Evolutionary conservation across 2,888 invertebrate species (phyloP), one percentile per base, ranked within the genome.

Genomic region (Caenorhabditis sp.): DNA sequence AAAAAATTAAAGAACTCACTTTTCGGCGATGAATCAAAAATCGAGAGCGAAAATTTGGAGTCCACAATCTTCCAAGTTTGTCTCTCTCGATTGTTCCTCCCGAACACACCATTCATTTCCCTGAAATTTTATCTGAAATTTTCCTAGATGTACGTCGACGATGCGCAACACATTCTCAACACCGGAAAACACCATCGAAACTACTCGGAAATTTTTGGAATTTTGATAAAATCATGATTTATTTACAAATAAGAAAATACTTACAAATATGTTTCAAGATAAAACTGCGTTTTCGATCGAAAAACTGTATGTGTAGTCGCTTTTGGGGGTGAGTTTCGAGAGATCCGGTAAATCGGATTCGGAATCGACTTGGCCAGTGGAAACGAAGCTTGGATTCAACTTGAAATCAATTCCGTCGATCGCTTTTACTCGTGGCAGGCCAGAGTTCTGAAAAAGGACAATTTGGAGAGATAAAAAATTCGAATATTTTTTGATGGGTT

Each of bases 371-470:
- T 54, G 36, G 0, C n/a, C 54, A 1, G 36, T 27, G n/a, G 26
- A 20, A 1, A 69, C 63, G 26, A 67, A 68, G 20, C 36, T 59
- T 21, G 76, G 69, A 36, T 76, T 76, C 20, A 76, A 36, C 66
- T 76, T 71, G 67, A 71, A 76, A 17, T 71, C 71, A 50, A 76
- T 68, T 27, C 76, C 76, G 21, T 76, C 76, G 8, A 76, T 71
- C 4, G 68, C 65, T 58, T 76, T 76, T 8, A 68, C 60, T 10
- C 69, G 43, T 4, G 71, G 74, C 4, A 59, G 8, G 36, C 59
- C 72, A 31, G 56, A 27, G 53, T 67, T 67, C 64, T 70, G 58
- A 43, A n/a, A n/a, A n/a, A n/a, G n/a, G n/a, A n/a, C n/a, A n/a
- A n/a, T n/a, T n/a, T n/a, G n/a, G n/a, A n/a, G n/a, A n/a, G n/a